Base-by-base conservation (phyloP, 1,140 invertebrate species). In the Dufourea novaeangliae region DNA sequence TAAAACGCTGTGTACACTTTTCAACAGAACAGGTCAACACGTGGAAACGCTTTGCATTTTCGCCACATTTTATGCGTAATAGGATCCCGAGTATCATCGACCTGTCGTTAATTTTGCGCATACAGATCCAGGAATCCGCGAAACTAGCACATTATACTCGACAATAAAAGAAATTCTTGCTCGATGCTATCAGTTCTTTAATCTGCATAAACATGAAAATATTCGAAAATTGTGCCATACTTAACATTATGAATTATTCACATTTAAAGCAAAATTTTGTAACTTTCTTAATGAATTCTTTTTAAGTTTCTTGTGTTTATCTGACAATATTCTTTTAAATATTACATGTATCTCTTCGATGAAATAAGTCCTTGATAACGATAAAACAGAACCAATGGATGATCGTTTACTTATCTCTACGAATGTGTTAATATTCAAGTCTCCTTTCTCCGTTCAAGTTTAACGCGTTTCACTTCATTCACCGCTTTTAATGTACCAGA, bases 111-210 rank as follows among this genome's bases (percentile, higher is more conserved):
- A 64, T 46, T 81, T 59, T 46, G 70, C 41, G 34, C 64, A 37
- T 2, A 32, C 14, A 34, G 25, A 54, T 11, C 20, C 8, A 3
- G 14, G 10, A 82, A 82, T 82, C 22, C 62, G 66, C 80, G 22
- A 46, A 1, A 20, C 34, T 34, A 10, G 50, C 78, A 27, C 27
- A 69, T n/a, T n/a, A n/a, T 70, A 46, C 46, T 80, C 25, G 22
- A 32, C 1, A 20, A 32, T 4, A 22, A 7, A 56, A 29, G 7
- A 22, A 22, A 4, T 46, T n/a, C 0, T n/a, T 5, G 5, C 14
- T 37, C n/a, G 6, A 22, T n/a, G n/a, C 41, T 6, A 50, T 1
- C 44, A 7, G 20, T 20, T 4, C 14, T 20, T 1, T 17, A 14
- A 44, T 14, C 41, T 44, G 41, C 17, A 3, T 1, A 1, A 1